Conservation (phyloP, 2,797 vertebrate genomes). For the Trachops cirrhosus region DNA sequence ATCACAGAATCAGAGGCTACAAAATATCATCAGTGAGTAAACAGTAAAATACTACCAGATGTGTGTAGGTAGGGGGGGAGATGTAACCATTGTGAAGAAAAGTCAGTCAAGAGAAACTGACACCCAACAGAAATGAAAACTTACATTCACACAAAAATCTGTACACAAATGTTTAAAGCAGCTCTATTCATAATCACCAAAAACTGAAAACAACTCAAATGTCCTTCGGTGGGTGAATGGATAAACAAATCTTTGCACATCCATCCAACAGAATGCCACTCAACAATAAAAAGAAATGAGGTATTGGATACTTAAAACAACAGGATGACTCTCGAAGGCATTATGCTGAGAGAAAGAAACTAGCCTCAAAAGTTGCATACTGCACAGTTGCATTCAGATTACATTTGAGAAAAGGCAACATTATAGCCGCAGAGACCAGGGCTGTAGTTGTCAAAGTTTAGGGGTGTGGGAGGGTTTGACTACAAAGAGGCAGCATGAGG, state of each 20-base stretch:
- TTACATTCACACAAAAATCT: not conserved
- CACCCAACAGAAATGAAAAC: slow-evolving; percentile 10
- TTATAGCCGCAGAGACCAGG: not conserved
- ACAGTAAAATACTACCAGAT: not conserved
- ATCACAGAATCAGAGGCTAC: not conserved
- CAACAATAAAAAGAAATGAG: not conserved
- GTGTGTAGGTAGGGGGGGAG: not conserved
- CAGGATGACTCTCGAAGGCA: not conserved
- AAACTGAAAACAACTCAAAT: not conserved
- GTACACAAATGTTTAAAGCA: not conserved
- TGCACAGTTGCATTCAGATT: not conserved
- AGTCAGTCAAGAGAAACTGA: not conserved
- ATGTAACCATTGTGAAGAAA: not conserved
- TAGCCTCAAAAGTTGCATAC: not conserved
- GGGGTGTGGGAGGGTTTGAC: not conserved
- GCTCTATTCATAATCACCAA: not conserved
- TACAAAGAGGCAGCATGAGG: not conserved
- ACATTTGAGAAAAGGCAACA: not conserved
- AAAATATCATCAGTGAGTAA: not conserved
- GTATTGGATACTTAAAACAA: not conserved
- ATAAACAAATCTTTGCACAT: not conserved
- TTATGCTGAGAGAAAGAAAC: not conserved
- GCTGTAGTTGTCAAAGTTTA: not conserved
- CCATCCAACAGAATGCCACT: not conserved
- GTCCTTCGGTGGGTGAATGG: not conserved